These are phyloP conservation scores for Papilio protenor DNA, from an alignment of 2,888 invertebrate species.

Conservation along the genomic window DNA sequence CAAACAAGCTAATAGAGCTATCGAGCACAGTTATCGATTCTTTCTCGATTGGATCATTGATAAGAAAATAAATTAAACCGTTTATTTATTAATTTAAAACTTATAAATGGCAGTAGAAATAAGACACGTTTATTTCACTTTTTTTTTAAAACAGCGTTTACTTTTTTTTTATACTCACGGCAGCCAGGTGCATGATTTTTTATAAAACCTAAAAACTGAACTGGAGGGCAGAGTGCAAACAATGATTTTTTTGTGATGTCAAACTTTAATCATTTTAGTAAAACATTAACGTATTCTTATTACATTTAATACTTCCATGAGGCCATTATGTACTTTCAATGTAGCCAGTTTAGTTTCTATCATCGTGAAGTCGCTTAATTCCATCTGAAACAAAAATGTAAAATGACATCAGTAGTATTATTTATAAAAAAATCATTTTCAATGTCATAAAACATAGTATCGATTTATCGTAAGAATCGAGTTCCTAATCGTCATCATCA, in stretches of 20 bases:
- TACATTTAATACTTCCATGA: conserved; percentile 78
- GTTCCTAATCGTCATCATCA: too few species aligned
- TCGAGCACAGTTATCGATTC: not conserved
- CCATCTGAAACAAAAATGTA: conserved; percentile 79
- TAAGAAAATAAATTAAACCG: not conserved
- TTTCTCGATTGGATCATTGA: not conserved
- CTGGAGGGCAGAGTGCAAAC: not conserved
- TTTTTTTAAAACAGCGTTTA: not conserved
- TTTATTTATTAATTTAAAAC: not conserved
- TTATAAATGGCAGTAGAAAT: not conserved
- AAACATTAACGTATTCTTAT: conserved; percentile 72
- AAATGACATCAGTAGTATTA: conserved; percentile 25
- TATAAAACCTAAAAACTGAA: not conserved
- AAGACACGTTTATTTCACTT: not conserved
- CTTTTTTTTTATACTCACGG: not conserved
- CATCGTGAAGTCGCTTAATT: conserved; percentile 88
- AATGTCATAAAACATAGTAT: not conserved
- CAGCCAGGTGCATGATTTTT: not conserved
- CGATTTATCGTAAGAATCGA: not conserved
- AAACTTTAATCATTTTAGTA: not conserved
- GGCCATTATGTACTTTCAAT: conserved; percentile 75
- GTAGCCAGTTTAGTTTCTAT: conserved; percentile 83
- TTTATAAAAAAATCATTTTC: not conserved
- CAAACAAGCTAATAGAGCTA: not conserved
- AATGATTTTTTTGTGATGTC: not conserved